phyloP scores from a whole-genome alignment of 2,113 vertebrate genomes.

The Naja naja region DNA sequence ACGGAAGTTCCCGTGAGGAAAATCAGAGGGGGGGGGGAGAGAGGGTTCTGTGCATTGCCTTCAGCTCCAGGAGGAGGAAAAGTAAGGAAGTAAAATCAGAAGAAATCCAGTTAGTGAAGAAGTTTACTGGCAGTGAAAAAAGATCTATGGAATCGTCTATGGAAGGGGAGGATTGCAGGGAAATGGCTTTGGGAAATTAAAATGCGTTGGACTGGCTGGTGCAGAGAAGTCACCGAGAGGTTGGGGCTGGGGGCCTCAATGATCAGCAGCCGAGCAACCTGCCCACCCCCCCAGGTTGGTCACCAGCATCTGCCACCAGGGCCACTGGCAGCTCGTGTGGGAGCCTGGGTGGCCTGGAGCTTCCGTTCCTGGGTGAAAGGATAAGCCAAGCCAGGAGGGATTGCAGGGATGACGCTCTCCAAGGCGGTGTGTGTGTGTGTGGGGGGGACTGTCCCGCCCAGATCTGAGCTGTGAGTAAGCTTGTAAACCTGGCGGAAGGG shows the following conservation, averaged over 20 bases:
- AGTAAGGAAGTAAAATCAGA: not conserved
- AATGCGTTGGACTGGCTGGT: not conserved
- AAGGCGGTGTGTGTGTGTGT: no score
- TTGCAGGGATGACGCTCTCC: not conserved
- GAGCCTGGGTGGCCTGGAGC: not conserved
- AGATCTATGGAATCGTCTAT: not conserved
- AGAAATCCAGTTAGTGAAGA: not conserved
- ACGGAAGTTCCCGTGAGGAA: not conserved
- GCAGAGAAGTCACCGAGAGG: not conserved
- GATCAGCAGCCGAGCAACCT: not conserved
- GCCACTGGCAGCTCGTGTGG: not conserved
- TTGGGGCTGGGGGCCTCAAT: not conserved
- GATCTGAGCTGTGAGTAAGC: not conserved
- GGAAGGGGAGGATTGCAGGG: not conserved
- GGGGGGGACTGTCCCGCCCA: not conserved
- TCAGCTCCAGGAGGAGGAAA: not conserved
- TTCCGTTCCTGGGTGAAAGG: not conserved
- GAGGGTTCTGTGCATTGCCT: not conserved
- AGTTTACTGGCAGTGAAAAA: not conserved
- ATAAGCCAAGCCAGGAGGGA: not conserved
- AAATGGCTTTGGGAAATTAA: not conserved
- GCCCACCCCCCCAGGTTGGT: not conserved
- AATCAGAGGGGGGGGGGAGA: not conserved
- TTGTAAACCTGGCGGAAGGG: not conserved
- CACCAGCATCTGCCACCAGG: not conserved